Conservation (phyloP, 2,113 vertebrate genomes). For the Amphiprion ocellaris region DNA sequence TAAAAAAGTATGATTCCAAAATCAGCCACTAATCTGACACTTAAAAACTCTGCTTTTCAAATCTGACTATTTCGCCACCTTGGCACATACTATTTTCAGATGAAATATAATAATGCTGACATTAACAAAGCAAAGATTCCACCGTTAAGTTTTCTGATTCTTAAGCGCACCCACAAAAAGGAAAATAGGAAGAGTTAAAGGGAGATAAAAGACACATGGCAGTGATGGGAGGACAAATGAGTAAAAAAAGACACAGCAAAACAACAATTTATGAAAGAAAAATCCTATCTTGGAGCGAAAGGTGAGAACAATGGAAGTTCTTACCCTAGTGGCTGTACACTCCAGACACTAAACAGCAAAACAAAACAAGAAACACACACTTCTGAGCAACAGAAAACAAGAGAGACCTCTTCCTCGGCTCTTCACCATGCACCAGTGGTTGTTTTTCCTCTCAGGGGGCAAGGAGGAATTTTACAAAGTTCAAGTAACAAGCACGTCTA, state of each 20-base stretch:
- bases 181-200: not conserved
- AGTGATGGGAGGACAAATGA: conserved; percentile 25
- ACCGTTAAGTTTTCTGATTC: not conserved
- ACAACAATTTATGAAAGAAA: not conserved
- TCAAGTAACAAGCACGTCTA: conserved; percentile 72
- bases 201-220: conserved; percentile 5
- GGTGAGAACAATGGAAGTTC: conserved; percentile 58
- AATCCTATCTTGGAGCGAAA: conserved; percentile 29
- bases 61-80: not conserved
- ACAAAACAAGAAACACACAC: conserved; percentile 20
- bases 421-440: conserved; percentile 30
- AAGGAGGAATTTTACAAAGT: conserved; percentile 77
- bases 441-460: conserved; percentile 67
- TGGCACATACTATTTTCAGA: not conserved
- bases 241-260: not conserved
- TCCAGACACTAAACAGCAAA: conserved; percentile 29
- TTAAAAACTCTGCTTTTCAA: not conserved
- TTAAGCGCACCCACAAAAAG: not conserved
- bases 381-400: conserved; percentile 53
- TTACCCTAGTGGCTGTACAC: conserved; percentile 60
- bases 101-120: not conserved
- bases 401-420: conserved; percentile 43
- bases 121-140: not conserved
- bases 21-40: not conserved
- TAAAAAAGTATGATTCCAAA: not conserved